Percentiles rank a stretch among this genome's conserved stretches.
Evolutionary conservation across 2,888 invertebrate genomes (phyloP).

Genomic region (Cataglyphis livida): DNA sequence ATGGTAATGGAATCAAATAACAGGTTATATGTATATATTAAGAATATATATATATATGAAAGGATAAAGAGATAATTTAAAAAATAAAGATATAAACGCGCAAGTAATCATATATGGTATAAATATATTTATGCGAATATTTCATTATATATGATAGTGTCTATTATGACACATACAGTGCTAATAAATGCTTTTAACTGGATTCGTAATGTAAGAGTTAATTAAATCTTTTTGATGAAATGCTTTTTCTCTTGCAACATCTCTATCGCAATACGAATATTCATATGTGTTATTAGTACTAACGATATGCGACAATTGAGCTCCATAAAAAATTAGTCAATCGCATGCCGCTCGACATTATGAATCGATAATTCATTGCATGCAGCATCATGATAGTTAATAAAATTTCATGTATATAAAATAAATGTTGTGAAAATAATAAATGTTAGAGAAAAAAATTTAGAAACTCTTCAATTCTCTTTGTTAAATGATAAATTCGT

Average conservation of each 20-base stretch:
- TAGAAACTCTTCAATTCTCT: constrained; percentile 23
- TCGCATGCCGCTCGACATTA: background rate
- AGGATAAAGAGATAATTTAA: background rate
- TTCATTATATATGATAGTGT: constrained; percentile 63
- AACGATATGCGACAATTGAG: constrained; percentile 27
- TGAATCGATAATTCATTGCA: constrained; percentile 29
- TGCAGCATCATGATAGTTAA: constrained; percentile 10
- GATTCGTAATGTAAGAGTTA: constrained; percentile 58
- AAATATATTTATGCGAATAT: constrained; percentile 74
- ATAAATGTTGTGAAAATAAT: background rate
- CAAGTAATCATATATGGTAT: constrained; percentile 62
- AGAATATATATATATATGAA: background rate
- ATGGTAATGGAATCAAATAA: no score
- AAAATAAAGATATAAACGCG: background rate
- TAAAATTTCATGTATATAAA: constrained; percentile 3
- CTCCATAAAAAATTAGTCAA: constrained; percentile 21
- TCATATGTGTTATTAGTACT: constrained; percentile 23
- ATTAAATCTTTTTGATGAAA: constrained; percentile 46
- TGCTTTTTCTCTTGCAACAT: constrained; percentile 39
- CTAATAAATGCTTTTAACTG: constrained; percentile 71
- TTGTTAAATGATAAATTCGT: constrained; percentile 8
- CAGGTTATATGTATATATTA: background rate
- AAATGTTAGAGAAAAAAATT: constrained; percentile 5
- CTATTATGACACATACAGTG: constrained; percentile 65
- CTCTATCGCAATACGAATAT: background rate